Evolutionary conservation across 2,797 vertebrate species (phyloP), one percentile per base, ranked within the genome.

Genomic region (Masticophis lateralis): DNA sequence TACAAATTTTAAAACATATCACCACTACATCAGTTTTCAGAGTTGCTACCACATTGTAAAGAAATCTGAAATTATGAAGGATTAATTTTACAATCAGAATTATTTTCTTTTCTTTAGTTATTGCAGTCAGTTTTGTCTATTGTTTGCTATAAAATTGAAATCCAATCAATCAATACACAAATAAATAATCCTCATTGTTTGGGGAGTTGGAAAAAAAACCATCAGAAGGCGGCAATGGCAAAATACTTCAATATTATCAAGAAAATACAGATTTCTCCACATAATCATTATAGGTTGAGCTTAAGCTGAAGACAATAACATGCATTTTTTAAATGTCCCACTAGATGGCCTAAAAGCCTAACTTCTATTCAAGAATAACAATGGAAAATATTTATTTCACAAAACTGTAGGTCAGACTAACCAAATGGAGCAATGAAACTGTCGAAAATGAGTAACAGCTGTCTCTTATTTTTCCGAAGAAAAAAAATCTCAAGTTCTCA

Each of bases 271-370:
- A 83, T 47, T 47, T 83, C 3, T 83, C 43, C 43, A 83, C 4
- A 25, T 25, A 83, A 47, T 83, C 20, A 12, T 32, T 16, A 69
- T 11, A 9, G 10, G 20, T 47, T 83, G 37, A 83, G 1, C 2
- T 83, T 43, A 83, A 47, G 20, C 4, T 2, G 20, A 83, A 83
- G 20, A 83, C 4, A 47, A 83, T 28, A 86, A 56, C 11, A 13
- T 91, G 87, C 69, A 47, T 8, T 89, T 89, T 93, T 20, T 0
- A 0, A 11, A 0, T 0, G 86, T 90, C 83, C 93, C 57, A 87
- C 94, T 91, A 95, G 95, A 74, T 91, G 94, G 93, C 89, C 0
- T 47, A 8, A 59, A 28, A 79, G 32, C 20, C 55, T 87, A 60
- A 60, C 55, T 87, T 87, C 27, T 87, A 90, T 89, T 53, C 55